Conservation (phyloP, 2,113 vertebrate species). For the Triplophysa tibetana region DNA sequence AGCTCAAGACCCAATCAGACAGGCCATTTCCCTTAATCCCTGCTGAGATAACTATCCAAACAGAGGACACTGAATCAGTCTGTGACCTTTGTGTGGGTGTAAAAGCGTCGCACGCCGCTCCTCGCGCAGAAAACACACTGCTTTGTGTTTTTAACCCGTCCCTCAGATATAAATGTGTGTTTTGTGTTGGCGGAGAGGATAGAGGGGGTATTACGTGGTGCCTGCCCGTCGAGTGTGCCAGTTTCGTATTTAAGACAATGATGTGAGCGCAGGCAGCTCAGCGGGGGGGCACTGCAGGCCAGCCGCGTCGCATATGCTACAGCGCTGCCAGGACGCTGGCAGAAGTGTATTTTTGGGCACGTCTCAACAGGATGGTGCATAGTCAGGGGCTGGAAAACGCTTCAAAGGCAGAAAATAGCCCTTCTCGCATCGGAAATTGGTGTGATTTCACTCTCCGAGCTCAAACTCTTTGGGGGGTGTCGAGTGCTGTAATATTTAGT, state of each 20-base stretch:
- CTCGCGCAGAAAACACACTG: slow-evolving; percentile 38
- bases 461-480: slow-evolving; percentile 53
- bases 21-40: slow-evolving; percentile 48
- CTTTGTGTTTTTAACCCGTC: slow-evolving; percentile 46
- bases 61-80: slow-evolving; percentile 53
- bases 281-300: slow-evolving; percentile 57
- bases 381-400: slow-evolving; percentile 58
- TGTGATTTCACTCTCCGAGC: slow-evolving; percentile 62
- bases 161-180: slow-evolving; percentile 41
- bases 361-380: slow-evolving; percentile 58
- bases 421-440: slow-evolving; percentile 60
- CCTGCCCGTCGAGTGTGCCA: slow-evolving; percentile 51
- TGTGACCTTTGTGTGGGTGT: slow-evolving; percentile 54
- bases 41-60: slow-evolving; percentile 49
- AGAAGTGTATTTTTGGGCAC: slow-evolving; percentile 62
- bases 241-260: slow-evolving; percentile 61
- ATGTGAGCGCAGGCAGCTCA: slow-evolving; percentile 56
- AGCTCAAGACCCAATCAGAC: slow-evolving; percentile 50
- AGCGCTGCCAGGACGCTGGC: slow-evolving; percentile 56
- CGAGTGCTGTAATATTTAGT: slow-evolving; percentile 56
- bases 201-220: slow-evolving; percentile 45
- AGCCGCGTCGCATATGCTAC: slow-evolving; percentile 61
- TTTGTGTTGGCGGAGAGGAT: slow-evolving; percentile 33
- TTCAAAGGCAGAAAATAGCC: slow-evolving; percentile 67
- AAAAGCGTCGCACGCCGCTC: slow-evolving; percentile 44